Base-by-base conservation (phyloP, 1,140 invertebrate species). In the Antheraea pernyi region DNA sequence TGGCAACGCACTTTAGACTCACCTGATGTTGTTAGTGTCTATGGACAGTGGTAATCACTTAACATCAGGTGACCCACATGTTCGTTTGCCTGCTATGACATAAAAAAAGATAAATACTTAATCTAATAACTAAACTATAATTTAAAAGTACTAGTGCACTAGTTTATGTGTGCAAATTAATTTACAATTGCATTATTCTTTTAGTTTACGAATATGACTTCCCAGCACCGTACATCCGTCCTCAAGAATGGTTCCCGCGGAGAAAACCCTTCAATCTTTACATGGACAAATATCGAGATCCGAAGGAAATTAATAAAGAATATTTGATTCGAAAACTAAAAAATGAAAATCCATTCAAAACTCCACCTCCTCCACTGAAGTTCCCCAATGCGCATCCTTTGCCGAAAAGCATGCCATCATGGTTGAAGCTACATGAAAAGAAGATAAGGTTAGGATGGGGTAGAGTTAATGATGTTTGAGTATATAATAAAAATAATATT, bases 191-290 rank as follows among this genome's bases (percentile, higher is more conserved):
- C 22, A 30, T 30, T 30, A 30, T 30, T 30, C 22, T 93, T 93
- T 95, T 96, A 80, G 92, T 95, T 13, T 99, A 96, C 91, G 97
- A 98, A 78, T 99, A 99, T 86, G 96, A 98, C 81, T 98, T 98
- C 86, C 95, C 95, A 13, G 87, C 94, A 76, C 94, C 95, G 0
- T 96, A 97, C 77, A 91, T 97, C 46, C 93, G 93, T 37, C 94
- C 94, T 65, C 98, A 99, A 89, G 93, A 94, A 78, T 97, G 96
- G 95, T 98, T 96, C 81, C 98, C 98, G 0, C 83, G 95, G 42
- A 95, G 93, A 78, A 80, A 96, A 89, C 94, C 98, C 6, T 99
- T 99, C 82, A 97, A 97, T 88, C 73, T 96, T 63, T 99, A 99
- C 91, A 93, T 99, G 93, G 98, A 99, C 84, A 95, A 95, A 79